Evolutionary conservation across 2,113 vertebrate genomes (phyloP).

Genomic region (Cervus canadensis): DNA sequence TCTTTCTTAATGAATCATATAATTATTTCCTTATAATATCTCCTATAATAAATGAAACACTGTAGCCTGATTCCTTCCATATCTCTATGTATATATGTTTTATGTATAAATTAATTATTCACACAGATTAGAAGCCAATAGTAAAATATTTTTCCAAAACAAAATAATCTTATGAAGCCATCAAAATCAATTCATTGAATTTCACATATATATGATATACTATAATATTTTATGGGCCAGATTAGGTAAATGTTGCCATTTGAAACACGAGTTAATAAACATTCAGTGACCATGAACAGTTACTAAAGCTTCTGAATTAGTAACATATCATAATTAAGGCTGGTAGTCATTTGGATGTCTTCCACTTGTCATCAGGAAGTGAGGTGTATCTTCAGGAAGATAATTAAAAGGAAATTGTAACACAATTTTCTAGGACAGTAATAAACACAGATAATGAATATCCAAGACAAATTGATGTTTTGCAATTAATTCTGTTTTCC

Average conservation of each 20-base stretch:
- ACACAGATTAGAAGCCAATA: neutral
- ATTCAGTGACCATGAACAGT: neutral
- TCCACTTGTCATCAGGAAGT: constrained; percentile 50
- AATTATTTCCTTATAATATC: neutral
- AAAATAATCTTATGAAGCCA: neutral
- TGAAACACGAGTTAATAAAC: constrained; percentile 12
- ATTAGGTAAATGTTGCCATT: neutral
- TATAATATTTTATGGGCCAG: neutral
- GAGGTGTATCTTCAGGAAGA: constrained; percentile 42
- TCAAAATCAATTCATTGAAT: neutral
- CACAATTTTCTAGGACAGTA: constrained; percentile 33
- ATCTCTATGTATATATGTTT: neutral
- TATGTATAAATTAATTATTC: neutral
- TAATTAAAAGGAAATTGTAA: constrained; percentile 54
- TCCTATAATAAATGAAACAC: neutral
- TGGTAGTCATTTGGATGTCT: constrained; percentile 25
- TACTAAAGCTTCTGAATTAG: neutral
- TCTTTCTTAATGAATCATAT: neutral
- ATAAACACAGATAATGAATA: constrained; percentile 53
- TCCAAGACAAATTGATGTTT: neutral
- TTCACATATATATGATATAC: neutral
- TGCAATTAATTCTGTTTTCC: constrained; percentile 46
- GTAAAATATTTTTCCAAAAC: neutral
- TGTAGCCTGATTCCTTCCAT: neutral
- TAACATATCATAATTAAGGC: neutral